Percentiles rank a stretch among this genome's conserved stretches.
phyloP scores from a whole-genome alignment of 2,113 vertebrate species.

The Centropus bengalensis region DNA sequence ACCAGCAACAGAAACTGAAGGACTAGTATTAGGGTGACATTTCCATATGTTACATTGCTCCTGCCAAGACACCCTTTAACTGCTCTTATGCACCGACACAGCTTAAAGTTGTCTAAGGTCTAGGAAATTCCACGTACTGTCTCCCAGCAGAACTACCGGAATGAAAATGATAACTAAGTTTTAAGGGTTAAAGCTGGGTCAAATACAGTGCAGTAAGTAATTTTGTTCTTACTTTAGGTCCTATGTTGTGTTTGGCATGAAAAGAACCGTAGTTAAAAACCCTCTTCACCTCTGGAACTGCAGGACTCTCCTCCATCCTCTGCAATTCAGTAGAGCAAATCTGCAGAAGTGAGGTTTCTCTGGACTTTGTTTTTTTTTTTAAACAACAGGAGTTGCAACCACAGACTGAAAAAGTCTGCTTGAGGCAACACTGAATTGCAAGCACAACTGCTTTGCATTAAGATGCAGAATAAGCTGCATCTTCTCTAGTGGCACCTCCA shows the following conservation, averaged over 20 bases:
- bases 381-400: background rate
- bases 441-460: background rate
- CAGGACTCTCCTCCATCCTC: background rate
- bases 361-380: background rate
- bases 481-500: background rate
- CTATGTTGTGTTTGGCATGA: background rate
- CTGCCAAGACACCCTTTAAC: background rate
- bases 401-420: background rate
- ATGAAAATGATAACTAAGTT: background rate
- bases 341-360: background rate
- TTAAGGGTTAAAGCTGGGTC: conserved; percentile 13
- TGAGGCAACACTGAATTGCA: background rate
- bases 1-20: background rate
- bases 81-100: background rate
- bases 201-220: background rate
- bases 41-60: background rate
- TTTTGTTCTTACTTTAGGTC: background rate
- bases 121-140: background rate
- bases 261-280: background rate
- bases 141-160: background rate
- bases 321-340: background rate
- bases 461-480: background rate
- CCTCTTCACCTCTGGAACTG: background rate
- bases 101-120: background rate
- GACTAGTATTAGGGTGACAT: background rate